Base-by-base conservation (phyloP, 2,113 vertebrate genomes). In the Oncorhynchus mykiss region DNA sequence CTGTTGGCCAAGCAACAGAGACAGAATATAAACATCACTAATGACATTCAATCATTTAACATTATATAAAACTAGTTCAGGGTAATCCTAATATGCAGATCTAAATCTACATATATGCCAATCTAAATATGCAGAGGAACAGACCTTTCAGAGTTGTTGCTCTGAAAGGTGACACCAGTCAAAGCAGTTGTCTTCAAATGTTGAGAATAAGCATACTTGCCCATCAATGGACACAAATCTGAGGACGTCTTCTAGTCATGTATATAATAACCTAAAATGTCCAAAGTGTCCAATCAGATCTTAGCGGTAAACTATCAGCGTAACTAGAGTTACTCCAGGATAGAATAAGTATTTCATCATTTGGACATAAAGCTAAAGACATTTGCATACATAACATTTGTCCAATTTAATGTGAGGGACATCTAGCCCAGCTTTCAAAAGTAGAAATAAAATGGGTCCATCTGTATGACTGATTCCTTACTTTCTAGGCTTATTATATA, bases 1-100 rank as follows among this genome's bases (percentile, higher is more conserved):
- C 98, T 99, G 96, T 96, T 96, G 81, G 92, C 90, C 94, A 96
- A 94, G 91, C 92, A 95, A 45, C 39, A 51, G 49, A 54, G 2
- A 45, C 39, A 45, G 39, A 45, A 45, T 45, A 45, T 45, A 45
- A 45, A 12, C 2, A 45, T 13, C 16, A 27, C 13, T 29, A 27
- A 27, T 29, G 39, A 18, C 11, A 4, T 24, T 29, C 24, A 71
- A n/a, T 70, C 25, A 72, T 27, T 20, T 54, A 69, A 73, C 49
- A 22, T 27, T 31, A 31, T 12, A 66, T 12, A 14, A 78, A 57
- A 6, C 27, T 45, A 7, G 29, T 29, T 54, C 5, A 20, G n/a
- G 22, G 22, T 34, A 25, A 60, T 64, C 18, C 59, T 54, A 78
- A 31, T 39, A 39, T 39, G 39, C 8, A 0, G 39, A 39, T 9